Evolutionary conservation across 1,140 invertebrate species (phyloP), one percentile per base, ranked within the genome.

Genomic region (Lineus longissimus): DNA sequence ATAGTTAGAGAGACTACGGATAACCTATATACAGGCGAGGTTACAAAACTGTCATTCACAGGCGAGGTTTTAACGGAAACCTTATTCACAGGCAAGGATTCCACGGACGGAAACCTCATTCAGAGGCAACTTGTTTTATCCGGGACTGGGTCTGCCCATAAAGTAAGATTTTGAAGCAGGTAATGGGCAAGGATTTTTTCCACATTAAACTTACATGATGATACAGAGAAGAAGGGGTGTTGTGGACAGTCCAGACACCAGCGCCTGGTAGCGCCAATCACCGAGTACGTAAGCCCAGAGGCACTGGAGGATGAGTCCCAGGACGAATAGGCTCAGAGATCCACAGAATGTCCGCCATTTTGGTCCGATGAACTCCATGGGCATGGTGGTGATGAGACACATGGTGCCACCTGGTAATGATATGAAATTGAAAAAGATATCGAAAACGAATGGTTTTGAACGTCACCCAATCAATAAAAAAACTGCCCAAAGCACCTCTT

Each of bases 311-410:
- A 91, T 85, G 63, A 88, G 91, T 30, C 90, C 91, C 27, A 86
- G 70, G 0, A 88, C 88, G 76, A 91, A 93, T 67, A 85, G 86
- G 9, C 88, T 86, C 31, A 90, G 87, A 23, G 59, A 74, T 17
- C 90, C 91, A 56, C 89, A 89, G 47, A 90, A 83, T 43, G 88
- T 84, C 54, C 91, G 84, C 74, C 88, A 89, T 41, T 84, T 83
- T 0, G 90, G 87, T 0, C 90, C 89, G 25, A 91, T 89, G 86
- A 91, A 89, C 82, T 93, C 91, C 76, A 92, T 25, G 7, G 67
- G 65, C 15, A 67, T 22, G 11, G 62, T 55, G 60, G 54, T 57
- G 54, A 59, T 63, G 22, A 67, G 27, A n/a, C 62, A 40, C 55
- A 69, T 55, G 11, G 56, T 83, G 57, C 88, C 90, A 27, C 19